Conservation (phyloP, 92 coral and sea anemone genomes). For the Galaxea fascicularis region DNA sequence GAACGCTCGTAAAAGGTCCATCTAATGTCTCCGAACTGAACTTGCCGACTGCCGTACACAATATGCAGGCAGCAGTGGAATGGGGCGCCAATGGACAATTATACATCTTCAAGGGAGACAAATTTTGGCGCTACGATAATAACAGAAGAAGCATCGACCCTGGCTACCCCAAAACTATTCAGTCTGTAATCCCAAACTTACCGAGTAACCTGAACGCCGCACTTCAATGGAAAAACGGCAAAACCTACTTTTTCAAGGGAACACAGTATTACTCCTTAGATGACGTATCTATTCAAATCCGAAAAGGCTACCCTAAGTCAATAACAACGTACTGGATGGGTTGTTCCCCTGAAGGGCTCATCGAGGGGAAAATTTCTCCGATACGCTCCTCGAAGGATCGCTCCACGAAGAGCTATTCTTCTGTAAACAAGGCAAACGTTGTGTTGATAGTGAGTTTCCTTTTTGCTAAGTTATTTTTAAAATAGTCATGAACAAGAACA, state of each 20-base stretch:
- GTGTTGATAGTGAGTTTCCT: not conserved
- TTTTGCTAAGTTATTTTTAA: not conserved
- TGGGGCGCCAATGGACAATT: constrained; percentile 71
- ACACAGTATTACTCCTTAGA: constrained; percentile 65
- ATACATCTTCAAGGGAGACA: constrained; percentile 77
- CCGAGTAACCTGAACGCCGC: constrained; percentile 74
- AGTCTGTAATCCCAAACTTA: constrained; percentile 51
- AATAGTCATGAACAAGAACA: not conserved
- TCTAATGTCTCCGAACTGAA: constrained; percentile 51
- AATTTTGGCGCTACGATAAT: constrained; percentile 74
- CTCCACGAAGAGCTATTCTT: not conserved
- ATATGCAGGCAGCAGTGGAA: constrained; percentile 78
- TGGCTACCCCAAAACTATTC: constrained; percentile 69
- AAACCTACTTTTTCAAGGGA: constrained; percentile 76
- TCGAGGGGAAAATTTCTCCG: constrained; percentile 54
- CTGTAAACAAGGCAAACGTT: not conserved
- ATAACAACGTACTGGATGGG: constrained; percentile 74
- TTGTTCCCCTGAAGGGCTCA: constrained; percentile 60
- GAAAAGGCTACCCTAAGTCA: constrained; percentile 49
- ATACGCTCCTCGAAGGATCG: not conserved
- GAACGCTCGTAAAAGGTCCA: constrained; percentile 59
- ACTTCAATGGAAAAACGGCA: constrained; percentile 71
- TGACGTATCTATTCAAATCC: constrained; percentile 40
- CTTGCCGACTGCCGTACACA: constrained; percentile 60
- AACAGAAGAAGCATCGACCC: constrained; percentile 41